Conservation (phyloP, 2,113 vertebrate species). For the Syrrhaptes paradoxus region DNA sequence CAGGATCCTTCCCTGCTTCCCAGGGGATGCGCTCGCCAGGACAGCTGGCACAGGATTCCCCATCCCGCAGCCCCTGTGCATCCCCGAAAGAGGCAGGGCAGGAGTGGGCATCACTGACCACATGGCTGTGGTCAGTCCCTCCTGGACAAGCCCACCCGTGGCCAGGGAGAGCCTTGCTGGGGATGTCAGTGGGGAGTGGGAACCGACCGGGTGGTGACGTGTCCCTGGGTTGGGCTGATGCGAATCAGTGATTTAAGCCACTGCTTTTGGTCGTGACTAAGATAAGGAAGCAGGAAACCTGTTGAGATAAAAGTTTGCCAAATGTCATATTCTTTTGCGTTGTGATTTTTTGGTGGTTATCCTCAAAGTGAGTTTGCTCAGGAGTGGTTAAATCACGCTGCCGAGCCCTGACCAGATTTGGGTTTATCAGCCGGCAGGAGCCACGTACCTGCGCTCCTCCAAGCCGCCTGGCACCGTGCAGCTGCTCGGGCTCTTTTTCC, state of each 20-base stretch:
- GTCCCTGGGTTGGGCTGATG: not conserved
- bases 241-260: not conserved
- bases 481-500: not conserved
- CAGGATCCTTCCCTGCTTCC: not conserved
- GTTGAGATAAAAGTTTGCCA: not conserved
- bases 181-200: not conserved
- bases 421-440: not conserved
- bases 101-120: not conserved
- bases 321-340: not conserved
- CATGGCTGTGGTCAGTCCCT: accelerated
- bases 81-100: accelerated
- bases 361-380: not conserved
- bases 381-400: not conserved
- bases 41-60: not conserved
- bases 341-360: not conserved
- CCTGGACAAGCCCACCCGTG: not conserved
- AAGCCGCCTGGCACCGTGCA: not conserved
- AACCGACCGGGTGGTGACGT: not conserved
- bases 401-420: accelerated
- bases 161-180: not conserved
- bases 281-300: not conserved
- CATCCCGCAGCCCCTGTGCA: accelerated
- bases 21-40: not conserved
- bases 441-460: accelerated
- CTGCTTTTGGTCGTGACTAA: not conserved